These are phyloP conservation scores for Bolinopsis microptera DNA, from an alignment of 37 sponge, comb jelly and placozoan species.

Conservation along the genomic window DNA sequence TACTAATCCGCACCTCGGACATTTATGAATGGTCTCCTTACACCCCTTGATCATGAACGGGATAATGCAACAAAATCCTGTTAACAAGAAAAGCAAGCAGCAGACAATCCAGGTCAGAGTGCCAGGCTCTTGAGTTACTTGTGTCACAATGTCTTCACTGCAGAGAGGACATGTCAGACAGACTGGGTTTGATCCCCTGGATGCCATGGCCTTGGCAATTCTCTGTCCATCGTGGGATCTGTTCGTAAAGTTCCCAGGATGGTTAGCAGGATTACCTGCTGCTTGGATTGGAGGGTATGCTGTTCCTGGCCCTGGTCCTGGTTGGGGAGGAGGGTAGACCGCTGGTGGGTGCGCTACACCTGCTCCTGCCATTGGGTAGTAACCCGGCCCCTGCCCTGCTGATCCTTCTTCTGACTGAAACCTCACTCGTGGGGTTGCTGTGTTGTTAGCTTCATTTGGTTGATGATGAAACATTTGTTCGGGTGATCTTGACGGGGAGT, in stretches of 20 bases:
- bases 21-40: neutral
- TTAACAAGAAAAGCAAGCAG: neutral
- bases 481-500: neutral
- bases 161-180: neutral
- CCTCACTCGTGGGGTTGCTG: too few species aligned
- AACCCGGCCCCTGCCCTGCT: neutral
- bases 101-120: neutral
- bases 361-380: neutral
- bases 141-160: neutral
- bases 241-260: too few species aligned
- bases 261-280: too few species aligned
- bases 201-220: too few species aligned
- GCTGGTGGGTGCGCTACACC: neutral
- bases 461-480: too few species aligned
- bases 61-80: neutral
- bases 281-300: too few species aligned
- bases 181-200: neutral
- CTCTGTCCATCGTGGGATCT: too few species aligned
- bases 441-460: too few species aligned
- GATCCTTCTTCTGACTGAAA: too few species aligned
- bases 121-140: neutral
- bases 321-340: neutral
- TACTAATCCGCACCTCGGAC: neutral
- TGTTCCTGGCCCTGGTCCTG: too few species aligned
- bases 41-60: neutral